phyloP scores from a whole-genome alignment of 1,140 invertebrate species.

The Lamellibrachia luymesi region DNA sequence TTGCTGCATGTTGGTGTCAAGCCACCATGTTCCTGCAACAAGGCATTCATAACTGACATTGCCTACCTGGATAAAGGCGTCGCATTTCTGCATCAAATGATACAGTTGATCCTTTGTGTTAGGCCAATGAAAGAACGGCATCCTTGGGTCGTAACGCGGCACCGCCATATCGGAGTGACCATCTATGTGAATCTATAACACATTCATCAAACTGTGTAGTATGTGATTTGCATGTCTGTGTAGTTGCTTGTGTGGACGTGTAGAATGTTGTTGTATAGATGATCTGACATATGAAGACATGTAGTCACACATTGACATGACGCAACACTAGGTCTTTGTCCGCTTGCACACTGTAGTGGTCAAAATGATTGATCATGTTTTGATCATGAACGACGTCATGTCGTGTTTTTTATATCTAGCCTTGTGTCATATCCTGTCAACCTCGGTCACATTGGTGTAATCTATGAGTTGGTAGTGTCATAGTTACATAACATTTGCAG shows the following conservation, averaged over 20 bases:
- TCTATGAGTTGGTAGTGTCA: too few species aligned
- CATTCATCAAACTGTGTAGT: neutral
- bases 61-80: neutral
- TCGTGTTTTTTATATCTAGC: too few species aligned
- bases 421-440: too few species aligned
- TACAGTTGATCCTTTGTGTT: neutral
- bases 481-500: too few species aligned
- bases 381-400: too few species aligned
- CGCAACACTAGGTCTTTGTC: too few species aligned
- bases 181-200: conserved; percentile 7
- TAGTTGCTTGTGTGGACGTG: neutral
- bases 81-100: neutral
- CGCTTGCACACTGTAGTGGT: too few species aligned
- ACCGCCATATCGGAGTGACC: neutral
- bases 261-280: neutral
- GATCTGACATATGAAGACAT: too few species aligned
- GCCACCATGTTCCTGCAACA: too few species aligned
- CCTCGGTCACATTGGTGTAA: too few species aligned
- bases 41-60: neutral
- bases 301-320: too few species aligned
- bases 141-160: neutral
- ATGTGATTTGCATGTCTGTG: neutral
- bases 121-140: neutral
- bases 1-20: neutral
- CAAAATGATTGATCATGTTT: too few species aligned